These are phyloP conservation scores for Phycodurus eques DNA, from an alignment of 2,113 vertebrate species.

Conservation along the genomic window DNA sequence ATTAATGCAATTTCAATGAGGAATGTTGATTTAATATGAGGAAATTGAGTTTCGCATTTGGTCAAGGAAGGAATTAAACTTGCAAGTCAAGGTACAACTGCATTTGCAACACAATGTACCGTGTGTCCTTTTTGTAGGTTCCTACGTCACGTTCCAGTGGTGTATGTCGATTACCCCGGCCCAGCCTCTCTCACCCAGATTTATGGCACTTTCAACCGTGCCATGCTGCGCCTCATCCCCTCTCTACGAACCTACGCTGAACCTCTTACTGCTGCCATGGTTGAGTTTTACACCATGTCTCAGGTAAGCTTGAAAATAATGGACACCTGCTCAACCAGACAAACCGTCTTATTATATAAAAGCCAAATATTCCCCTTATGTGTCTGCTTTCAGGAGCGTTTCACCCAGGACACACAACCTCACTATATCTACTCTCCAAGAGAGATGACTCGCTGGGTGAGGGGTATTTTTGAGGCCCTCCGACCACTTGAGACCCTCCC, in stretches of 20 bases:
- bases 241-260: conserved; percentile 93
- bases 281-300: conserved; percentile 99
- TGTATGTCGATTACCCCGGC: conserved; percentile 97
- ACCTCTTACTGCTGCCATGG: conserved; percentile 97
- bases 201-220: conserved; percentile 97
- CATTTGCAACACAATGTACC: background rate
- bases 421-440: conserved; percentile 99
- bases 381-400: conserved; percentile 80
- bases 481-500: conserved; percentile 93
- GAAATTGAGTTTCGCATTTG: no score
- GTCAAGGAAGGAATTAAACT: no score
- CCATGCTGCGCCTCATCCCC: conserved; percentile 94
- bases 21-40: no score
- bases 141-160: conserved; percentile 93
- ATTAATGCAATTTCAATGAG: no score
- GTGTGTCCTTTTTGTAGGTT: conserved; percentile 73
- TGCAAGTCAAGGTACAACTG: background rate
- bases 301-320: conserved; percentile 75
- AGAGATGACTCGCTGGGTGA: conserved; percentile 98
- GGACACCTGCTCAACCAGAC: background rate
- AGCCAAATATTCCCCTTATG: background rate
- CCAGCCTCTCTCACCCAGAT: conserved; percentile 98
- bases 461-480: conserved; percentile 93
- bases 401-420: conserved; percentile 96
- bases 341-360: background rate